phyloP scores from a whole-genome alignment of 2,888 invertebrate genomes.

The Troglohyphantes excavatus region DNA sequence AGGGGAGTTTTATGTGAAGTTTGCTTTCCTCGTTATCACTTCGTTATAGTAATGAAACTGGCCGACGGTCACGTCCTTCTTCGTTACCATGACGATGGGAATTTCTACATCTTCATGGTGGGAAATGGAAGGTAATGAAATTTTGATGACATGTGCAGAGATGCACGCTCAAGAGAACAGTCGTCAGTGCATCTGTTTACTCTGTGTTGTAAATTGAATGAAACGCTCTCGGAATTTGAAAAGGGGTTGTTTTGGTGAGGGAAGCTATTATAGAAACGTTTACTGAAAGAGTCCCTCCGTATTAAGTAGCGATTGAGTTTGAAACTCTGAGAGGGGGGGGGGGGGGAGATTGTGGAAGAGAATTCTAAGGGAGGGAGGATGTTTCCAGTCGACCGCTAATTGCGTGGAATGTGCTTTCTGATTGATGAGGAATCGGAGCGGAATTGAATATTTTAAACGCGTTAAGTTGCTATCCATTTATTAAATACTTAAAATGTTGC shows the following conservation, averaged over 20 bases:
- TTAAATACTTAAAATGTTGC: slow-evolving; percentile 11
- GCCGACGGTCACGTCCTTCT: slow-evolving; percentile 72
- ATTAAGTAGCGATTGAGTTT: slow-evolving; percentile 43
- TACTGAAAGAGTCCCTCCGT: not conserved
- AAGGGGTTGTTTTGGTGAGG: slow-evolving; percentile 24
- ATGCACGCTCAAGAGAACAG: not conserved
- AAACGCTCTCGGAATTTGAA: slow-evolving; percentile 35
- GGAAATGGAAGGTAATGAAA: slow-evolving; percentile 70
- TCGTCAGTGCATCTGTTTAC: not conserved
- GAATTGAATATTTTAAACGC: not conserved
- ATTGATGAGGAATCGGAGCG: slow-evolving; percentile 27
- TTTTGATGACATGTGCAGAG: slow-evolving; percentile 60
- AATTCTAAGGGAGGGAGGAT: not conserved
- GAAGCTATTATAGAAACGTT: slow-evolving; percentile 45
- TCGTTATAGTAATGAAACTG: slow-evolving; percentile 77
- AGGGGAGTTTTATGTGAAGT: slow-evolving; percentile 74
- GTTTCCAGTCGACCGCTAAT: slow-evolving; percentile 26
- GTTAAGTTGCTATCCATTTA: too few relatives aligned
- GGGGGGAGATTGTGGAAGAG: not conserved
- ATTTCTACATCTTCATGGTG: slow-evolving; percentile 51
- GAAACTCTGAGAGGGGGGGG: slow-evolving; percentile 8
- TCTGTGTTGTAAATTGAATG: not conserved
- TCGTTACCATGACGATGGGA: slow-evolving; percentile 57
- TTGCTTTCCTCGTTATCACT: slow-evolving; percentile 72
- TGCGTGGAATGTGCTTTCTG: slow-evolving; percentile 8